Evolutionary conservation across 2,113 vertebrate species (phyloP).

Genomic region (Macquaria australasica): DNA sequence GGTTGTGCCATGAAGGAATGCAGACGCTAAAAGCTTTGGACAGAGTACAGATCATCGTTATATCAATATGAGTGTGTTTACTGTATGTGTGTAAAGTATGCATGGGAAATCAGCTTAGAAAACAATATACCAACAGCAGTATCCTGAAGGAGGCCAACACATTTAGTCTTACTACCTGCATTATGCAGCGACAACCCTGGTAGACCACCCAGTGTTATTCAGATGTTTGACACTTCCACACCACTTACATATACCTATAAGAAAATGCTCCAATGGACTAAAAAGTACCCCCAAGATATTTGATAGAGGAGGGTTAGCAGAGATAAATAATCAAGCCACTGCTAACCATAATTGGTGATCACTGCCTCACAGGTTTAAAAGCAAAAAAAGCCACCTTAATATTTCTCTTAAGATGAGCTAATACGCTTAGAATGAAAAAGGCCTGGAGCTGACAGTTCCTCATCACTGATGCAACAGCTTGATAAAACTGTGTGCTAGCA

Average conservation of each 20-base stretch:
- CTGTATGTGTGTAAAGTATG: background rate
- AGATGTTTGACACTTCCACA: background rate
- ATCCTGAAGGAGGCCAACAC: background rate
- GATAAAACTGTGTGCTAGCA: conserved; percentile 29
- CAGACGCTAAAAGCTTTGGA: conserved; percentile 49
- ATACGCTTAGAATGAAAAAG: background rate
- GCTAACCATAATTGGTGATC: no score
- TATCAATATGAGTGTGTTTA: conserved; percentile 2
- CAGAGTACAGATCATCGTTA: conserved; percentile 38
- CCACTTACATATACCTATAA: background rate
- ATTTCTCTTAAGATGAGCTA: conserved; percentile 1
- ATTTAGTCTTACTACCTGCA: background rate
- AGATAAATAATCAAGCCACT: conserved; percentile 4
- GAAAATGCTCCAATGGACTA: background rate
- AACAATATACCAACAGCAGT: conserved; percentile 12
- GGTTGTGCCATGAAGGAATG: conserved; percentile 67
- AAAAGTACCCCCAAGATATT: background rate
- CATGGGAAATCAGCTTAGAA: conserved; percentile 6
- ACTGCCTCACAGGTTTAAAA: background rate
- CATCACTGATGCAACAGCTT: conserved; percentile 2
- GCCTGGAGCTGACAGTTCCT: conserved; percentile 13
- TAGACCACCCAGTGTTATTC: background rate
- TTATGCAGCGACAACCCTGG: background rate
- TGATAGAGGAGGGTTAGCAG: background rate
- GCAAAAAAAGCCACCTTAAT: background rate